Conservation (phyloP, 1,140 invertebrate genomes). For the Nylanderia fulva region DNA sequence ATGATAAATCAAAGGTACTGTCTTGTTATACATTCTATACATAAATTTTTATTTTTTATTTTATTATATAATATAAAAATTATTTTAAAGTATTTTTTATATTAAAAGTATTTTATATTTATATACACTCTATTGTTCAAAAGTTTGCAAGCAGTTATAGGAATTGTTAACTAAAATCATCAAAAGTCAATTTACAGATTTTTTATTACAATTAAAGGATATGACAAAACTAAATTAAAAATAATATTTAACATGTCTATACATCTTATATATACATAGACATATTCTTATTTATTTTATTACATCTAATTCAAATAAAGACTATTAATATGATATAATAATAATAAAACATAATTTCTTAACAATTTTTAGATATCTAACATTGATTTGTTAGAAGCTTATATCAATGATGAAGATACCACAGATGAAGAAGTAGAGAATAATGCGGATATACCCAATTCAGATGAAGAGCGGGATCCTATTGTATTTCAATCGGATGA, state of each 20-base stretch:
- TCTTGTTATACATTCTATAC: background rate
- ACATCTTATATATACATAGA: background rate
- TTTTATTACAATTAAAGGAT: no score
- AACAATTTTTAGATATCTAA: constrained; percentile 77
- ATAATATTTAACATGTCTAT: no score
- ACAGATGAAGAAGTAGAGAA: constrained; percentile 86
- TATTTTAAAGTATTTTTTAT: no score
- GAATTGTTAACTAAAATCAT: no score
- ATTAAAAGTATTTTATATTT: no score
- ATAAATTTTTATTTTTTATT: background rate
- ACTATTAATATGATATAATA: background rate
- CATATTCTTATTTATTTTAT: background rate
- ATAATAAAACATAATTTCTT: constrained; percentile 6
- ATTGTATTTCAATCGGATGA: background rate
- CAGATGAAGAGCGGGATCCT: constrained; percentile 75
- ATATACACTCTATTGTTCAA: no score
- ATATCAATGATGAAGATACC: constrained; percentile 84
- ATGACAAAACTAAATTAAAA: no score
- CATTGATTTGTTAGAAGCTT: constrained; percentile 73
- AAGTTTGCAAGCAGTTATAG: no score
- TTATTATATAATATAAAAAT: no score
- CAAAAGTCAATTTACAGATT: no score
- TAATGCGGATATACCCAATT: constrained; percentile 81
- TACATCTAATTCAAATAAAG: background rate
- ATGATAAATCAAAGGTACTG: background rate